A percentile compares a stretch with the other conserved stretches of the same genome.
Conservation (phyloP, 2,113 vertebrate genomes). For the Pipra filicauda region DNA sequence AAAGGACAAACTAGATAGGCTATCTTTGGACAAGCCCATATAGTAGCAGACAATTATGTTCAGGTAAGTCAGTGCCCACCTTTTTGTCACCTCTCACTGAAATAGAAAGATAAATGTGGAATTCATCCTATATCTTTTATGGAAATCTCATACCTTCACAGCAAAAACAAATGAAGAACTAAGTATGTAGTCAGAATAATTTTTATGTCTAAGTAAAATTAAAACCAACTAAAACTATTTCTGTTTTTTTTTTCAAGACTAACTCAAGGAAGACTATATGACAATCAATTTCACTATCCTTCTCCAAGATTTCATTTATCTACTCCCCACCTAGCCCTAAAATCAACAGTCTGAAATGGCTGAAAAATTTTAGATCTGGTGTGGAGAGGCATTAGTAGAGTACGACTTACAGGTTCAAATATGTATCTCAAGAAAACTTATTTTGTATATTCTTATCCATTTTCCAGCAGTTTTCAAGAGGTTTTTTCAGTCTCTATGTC, state of each 20-base stretch:
- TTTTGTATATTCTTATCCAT: neutral
- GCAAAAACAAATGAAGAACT: neutral
- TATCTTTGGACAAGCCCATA: neutral
- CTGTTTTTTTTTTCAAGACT: neutral
- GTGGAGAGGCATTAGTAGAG: neutral
- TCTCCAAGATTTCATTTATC: neutral
- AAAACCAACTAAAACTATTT: neutral
- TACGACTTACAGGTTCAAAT: neutral
- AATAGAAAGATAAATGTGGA: neutral
- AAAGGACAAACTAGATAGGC: neutral
- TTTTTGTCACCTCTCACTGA: neutral
- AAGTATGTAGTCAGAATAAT: neutral
- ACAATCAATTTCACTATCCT: neutral
- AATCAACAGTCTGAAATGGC: neutral
- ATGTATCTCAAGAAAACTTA: neutral
- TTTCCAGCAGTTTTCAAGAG: neutral
- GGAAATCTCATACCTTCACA: neutral
- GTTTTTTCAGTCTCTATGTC: neutral
- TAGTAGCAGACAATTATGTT: neutral
- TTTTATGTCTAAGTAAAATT: neutral
- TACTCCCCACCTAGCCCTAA: neutral
- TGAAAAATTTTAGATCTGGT: neutral
- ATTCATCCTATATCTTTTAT: neutral
- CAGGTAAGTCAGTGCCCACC: neutral
- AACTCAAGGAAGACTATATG: neutral